Base-by-base conservation (phyloP, 37 sponge, comb jelly and placozoan species). In the Axinella damicornis region DNA sequence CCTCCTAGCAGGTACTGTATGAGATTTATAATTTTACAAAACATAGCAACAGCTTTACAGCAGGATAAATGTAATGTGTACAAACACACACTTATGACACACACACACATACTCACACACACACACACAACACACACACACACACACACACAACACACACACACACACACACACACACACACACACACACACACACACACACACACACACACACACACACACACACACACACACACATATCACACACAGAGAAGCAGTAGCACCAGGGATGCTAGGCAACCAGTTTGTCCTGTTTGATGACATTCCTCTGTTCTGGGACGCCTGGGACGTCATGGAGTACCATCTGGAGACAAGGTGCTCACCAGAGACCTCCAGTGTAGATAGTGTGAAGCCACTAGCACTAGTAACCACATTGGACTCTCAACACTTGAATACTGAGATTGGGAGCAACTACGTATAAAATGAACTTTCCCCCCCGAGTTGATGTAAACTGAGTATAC, bases 311-410 rank as follows among this genome's bases (percentile, higher is more conserved):
- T 94, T 84, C 76, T 94, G 94, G 94, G 94, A 94, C 80, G 94
- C 94, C 15, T 94, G 94, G 94, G 94, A 94, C 39, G 94, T 94
- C 13, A 94, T 94, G 94, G 91, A 89, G 67, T 94, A 94, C 72
- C 94, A 94, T 54, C 65, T 89, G 57, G 94, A 94, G 53, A 94
- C 94, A 38, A 80, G 94, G 78, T 57, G 27, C 69, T 5, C 57
- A 59, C 65, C 28, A 22, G 34, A 31, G 22, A 62, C 20, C 9
- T 27, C n/a, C n/a, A n/a, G n/a, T n/a, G n/a, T n/a, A n/a, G n/a
- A n/a, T 54, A 19, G 24, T 11, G 15, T 22, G 32, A 34, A 61
- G 18, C 30, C 64, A 60, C 30, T 16, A 52, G 6, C 28, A 41
- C n/a, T n/a, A n/a, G n/a, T n/a, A n/a, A n/a, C n/a, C n/a, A n/a